Percentiles rank a stretch among this genome's conserved stretches.
Evolutionary conservation across 2,888 invertebrate species (phyloP).

Genomic region (Tenthredo amoena): DNA sequence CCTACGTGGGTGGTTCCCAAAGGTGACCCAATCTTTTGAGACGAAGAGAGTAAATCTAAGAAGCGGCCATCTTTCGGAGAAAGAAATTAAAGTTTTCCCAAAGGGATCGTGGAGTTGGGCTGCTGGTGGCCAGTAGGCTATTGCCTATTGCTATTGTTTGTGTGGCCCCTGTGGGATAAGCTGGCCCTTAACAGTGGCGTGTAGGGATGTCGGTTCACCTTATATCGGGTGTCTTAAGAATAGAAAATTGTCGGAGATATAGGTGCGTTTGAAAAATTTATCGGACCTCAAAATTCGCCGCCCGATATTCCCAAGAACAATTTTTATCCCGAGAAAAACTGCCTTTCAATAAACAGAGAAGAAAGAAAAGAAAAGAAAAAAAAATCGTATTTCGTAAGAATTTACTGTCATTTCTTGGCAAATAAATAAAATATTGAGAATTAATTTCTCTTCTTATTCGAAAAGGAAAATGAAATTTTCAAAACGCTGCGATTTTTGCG

Average conservation of each 20-base stretch:
- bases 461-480: background rate
- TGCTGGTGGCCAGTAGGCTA: slow-evolving; percentile 56
- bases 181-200: slow-evolving; percentile 69
- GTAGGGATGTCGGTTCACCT: slow-evolving; percentile 71
- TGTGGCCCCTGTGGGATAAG: slow-evolving; percentile 64
- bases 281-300: background rate
- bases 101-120: slow-evolving; percentile 57
- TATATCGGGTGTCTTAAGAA: slow-evolving; percentile 63
- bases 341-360: background rate
- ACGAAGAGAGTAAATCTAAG: slow-evolving; percentile 61
- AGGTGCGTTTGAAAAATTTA: background rate
- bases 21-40: slow-evolving; percentile 59
- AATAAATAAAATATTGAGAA: background rate
- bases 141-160: slow-evolving; percentile 74
- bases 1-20: background rate
- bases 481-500: background rate
- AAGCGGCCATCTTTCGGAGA: slow-evolving; percentile 71
- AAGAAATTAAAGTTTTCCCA: slow-evolving; percentile 75
- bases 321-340: background rate
- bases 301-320: background rate
- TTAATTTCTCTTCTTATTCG: background rate
- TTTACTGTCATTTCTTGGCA: background rate
- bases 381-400: background rate
- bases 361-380: background rate
- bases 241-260: slow-evolving; percentile 18